Evolutionary conservation across 2,888 invertebrate species (phyloP).

Genomic region (Thecocarcelia acutangulata): DNA sequence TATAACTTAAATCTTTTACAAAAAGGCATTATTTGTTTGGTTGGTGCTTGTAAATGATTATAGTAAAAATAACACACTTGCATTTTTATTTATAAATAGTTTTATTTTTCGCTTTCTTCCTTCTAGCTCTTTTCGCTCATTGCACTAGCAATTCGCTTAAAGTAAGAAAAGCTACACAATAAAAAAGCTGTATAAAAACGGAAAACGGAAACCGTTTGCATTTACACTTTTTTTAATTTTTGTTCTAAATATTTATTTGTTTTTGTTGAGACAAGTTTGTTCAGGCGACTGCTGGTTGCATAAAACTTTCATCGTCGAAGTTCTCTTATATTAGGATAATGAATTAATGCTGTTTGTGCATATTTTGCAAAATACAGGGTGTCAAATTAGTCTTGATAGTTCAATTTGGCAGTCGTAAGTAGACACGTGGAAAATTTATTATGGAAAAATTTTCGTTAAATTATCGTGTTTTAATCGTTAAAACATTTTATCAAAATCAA

Average conservation of each 20-base stretch:
- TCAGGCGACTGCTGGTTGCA: no score
- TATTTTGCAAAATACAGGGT: no score
- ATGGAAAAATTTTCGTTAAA: no score
- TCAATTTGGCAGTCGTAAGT: no score
- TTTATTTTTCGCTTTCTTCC: conserved; percentile 11
- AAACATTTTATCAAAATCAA: no score
- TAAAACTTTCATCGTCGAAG: no score
- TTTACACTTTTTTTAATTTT: background rate
- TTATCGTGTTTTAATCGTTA: no score
- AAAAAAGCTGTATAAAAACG: background rate
- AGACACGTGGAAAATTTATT: no score
- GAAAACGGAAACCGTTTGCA: conserved; percentile 34
- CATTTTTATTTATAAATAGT: conserved; percentile 17
- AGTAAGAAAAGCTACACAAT: conserved; percentile 6
- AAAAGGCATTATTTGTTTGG: background rate
- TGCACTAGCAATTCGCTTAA: background rate
- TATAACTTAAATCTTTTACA: conserved; percentile 24
- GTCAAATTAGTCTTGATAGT: no score
- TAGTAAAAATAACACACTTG: conserved; percentile 2
- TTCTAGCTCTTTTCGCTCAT: background rate
- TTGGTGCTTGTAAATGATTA: conserved; percentile 6
- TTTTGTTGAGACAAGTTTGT: no score
- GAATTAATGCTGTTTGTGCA: no score
- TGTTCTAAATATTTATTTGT: background rate
- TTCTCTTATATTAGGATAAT: no score